A percentile compares a stretch with the other conserved stretches of the same genome.
These are phyloP conservation scores for Gobionotothen gibberifrons DNA, from an alignment of 2,797 vertebrate genomes.

Conservation along the genomic window DNA sequence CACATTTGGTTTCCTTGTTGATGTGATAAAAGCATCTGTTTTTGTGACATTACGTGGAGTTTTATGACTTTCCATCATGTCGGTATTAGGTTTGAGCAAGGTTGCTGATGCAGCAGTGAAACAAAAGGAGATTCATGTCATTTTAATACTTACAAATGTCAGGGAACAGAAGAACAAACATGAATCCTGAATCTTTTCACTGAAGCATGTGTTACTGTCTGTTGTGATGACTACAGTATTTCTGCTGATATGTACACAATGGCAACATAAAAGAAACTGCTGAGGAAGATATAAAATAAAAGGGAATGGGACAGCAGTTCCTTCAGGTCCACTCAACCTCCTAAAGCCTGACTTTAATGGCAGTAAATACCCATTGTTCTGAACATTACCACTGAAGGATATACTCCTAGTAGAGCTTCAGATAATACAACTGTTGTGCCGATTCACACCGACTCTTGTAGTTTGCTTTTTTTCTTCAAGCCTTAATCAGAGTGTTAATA, in stretches of 20 bases:
- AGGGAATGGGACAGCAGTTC: conserved; percentile 30
- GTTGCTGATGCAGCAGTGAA: conserved; percentile 35
- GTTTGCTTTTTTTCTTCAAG: not conserved
- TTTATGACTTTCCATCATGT: conserved; percentile 57
- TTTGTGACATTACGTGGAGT: conserved; percentile 45
- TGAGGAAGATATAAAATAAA: conserved; percentile 45
- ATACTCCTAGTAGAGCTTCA: not conserved
- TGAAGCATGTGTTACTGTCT: conserved; percentile 24
- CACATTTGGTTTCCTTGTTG: conserved; percentile 47
- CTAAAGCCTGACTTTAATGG: conserved; percentile 45
- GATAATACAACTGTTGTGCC: not conserved
- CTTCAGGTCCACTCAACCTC: conserved; percentile 30
- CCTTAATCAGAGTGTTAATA: conserved; percentile 16
- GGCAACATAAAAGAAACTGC: conserved; percentile 49
- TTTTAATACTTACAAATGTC: conserved; percentile 55
- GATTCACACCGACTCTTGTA: not conserved
- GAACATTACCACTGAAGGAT: conserved; percentile 27
- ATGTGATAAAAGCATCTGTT: conserved; percentile 57
- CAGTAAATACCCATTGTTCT: conserved; percentile 24
- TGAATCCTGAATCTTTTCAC: conserved; percentile 32
- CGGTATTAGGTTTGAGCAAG: conserved; percentile 37
- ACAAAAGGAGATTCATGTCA: conserved; percentile 21
- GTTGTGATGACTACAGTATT: conserved; percentile 35
- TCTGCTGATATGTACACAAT: conserved; percentile 30
- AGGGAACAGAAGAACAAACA: conserved; percentile 40